Conservation (phyloP, 2,113 vertebrate genomes). For the Bucco capensis region DNA sequence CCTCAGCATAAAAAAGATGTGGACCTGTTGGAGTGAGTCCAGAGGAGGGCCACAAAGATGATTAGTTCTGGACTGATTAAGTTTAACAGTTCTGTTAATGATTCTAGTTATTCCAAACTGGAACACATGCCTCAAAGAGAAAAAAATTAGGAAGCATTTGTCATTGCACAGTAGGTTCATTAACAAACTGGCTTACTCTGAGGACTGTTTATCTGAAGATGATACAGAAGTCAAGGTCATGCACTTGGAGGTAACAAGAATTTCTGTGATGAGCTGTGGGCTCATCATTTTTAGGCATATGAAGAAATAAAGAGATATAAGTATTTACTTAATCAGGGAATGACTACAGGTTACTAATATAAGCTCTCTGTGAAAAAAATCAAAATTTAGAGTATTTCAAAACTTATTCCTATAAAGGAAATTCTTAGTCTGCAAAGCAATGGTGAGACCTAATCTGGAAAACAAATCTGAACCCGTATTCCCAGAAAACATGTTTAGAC, state of each 20-base stretch:
- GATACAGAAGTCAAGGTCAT: background rate
- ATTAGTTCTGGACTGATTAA: background rate
- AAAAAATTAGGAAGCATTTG: background rate
- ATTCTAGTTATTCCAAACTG: background rate
- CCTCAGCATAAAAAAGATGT: no score
- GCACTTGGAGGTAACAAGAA: background rate
- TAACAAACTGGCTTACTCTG: background rate
- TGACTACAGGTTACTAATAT: background rate
- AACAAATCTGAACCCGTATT: background rate
- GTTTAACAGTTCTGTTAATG: background rate
- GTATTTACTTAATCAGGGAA: background rate
- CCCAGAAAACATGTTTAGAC: background rate
- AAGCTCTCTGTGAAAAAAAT: background rate
- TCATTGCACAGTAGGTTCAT: background rate
- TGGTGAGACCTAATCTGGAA: background rate
- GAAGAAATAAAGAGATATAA: background rate
- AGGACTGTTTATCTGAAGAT: background rate
- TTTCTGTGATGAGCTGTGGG: background rate
- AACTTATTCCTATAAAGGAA: background rate
- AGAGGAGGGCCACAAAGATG: no score
- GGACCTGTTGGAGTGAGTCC: no score
- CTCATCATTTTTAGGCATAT: background rate
- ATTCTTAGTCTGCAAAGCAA: background rate
- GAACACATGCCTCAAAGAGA: background rate
- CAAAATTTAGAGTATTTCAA: background rate